phyloP scores from a whole-genome alignment of 2,888 invertebrate genomes.

The Seira musarum region DNA sequence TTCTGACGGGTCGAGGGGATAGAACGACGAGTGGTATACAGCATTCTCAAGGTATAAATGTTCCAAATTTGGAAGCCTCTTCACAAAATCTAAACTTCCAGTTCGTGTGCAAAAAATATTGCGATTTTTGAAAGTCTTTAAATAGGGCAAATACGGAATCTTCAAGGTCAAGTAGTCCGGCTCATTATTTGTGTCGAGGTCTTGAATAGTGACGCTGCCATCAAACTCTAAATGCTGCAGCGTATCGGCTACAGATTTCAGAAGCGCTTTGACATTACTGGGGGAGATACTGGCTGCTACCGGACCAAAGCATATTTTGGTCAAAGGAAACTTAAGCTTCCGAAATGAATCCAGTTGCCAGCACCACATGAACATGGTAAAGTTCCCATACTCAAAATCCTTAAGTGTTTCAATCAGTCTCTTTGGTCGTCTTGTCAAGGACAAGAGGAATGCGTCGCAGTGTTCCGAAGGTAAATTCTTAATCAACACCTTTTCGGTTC shows the following conservation, averaged over 20 bases:
- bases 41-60: slow-evolving; percentile 17
- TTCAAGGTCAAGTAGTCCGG: slow-evolving; percentile 13
- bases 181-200: background rate
- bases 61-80: slow-evolving; percentile 27
- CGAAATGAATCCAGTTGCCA: slow-evolving; percentile 12
- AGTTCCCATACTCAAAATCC: slow-evolving; percentile 27
- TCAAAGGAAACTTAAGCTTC: slow-evolving; percentile 3
- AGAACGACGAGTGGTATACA: slow-evolving; percentile 26
- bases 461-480: background rate
- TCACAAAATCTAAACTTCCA: slow-evolving; percentile 30
- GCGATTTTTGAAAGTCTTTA: slow-evolving; percentile 18
- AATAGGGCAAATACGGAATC: slow-evolving; percentile 18
- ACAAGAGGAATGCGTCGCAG: slow-evolving; percentile 4
- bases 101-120: slow-evolving; percentile 35
- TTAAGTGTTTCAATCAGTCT: background rate
- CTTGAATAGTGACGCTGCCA: slow-evolving; percentile 1
- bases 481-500: slow-evolving; percentile 1
- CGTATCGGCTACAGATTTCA: slow-evolving; percentile 18
- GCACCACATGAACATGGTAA: background rate
- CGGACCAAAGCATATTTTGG: background rate
- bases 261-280: background rate
- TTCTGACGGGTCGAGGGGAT: slow-evolving; percentile 23
- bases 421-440: background rate
- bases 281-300: background rate
- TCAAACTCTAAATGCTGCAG: slow-evolving; percentile 26